phyloP scores from a whole-genome alignment of 2,113 vertebrate species.

The Rhinogobius similis region DNA sequence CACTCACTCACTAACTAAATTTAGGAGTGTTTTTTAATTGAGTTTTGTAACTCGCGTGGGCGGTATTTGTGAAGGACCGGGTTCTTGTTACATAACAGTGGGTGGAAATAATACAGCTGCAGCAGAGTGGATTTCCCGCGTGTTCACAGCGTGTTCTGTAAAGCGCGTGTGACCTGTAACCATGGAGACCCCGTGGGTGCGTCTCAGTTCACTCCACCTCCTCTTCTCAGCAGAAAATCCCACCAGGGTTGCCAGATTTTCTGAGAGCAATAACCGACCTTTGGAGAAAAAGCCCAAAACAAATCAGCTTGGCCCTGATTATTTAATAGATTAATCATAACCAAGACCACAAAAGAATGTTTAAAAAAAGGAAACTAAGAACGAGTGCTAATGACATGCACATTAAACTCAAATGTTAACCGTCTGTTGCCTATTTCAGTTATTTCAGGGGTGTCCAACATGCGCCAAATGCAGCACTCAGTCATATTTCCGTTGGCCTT shows the following conservation, averaged over 20 bases:
- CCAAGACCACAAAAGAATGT: no score
- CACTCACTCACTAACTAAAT: conserved; percentile 6
- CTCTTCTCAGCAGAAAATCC: background rate
- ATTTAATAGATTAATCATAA: no score
- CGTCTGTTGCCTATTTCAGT: no score
- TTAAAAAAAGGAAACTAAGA: no score
- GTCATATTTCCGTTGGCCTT: no score
- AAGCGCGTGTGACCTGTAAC: conserved; percentile 7
- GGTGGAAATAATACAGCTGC: conserved; percentile 22
- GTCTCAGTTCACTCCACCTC: background rate
- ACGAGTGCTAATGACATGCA: no score
- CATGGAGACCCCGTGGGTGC: conserved; percentile 16
- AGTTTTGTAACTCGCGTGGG: background rate
- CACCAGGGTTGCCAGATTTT: background rate
- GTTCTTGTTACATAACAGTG: conserved; percentile 26
- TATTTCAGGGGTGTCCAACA: no score
- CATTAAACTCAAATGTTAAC: no score
- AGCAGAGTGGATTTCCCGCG: conserved; percentile 39
- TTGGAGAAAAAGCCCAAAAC: no score
- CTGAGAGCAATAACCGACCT: no score
- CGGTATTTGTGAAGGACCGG: background rate
- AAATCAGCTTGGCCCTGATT: no score
- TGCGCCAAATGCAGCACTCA: no score
- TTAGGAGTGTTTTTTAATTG: background rate
- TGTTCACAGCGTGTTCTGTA: background rate